Percentiles rank a stretch among this genome's conserved stretches.
phyloP scores from a whole-genome alignment of 64 coral and sea anemone species.

The Actinia equina region DNA sequence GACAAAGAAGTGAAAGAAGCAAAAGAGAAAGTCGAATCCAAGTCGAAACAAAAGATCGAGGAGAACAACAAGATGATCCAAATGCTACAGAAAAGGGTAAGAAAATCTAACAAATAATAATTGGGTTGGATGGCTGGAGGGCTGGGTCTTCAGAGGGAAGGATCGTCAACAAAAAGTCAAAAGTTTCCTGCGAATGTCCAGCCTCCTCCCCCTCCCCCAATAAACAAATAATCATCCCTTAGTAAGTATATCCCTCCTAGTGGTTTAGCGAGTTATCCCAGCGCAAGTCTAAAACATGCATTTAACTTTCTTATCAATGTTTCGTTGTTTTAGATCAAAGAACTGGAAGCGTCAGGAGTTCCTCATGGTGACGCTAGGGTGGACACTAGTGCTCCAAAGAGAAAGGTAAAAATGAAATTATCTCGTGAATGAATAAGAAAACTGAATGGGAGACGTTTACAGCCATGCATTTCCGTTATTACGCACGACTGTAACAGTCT shows the following conservation, averaged over 20 bases:
- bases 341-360: slow-evolving; percentile 67
- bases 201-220: too few relatives aligned
- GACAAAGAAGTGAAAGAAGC: slow-evolving; percentile 86
- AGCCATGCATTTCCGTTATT: too few relatives aligned
- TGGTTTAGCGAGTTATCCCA: too few relatives aligned
- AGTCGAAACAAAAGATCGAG: slow-evolving; percentile 87
- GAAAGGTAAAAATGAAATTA: slow-evolving; percentile 29
- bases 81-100: slow-evolving; percentile 85
- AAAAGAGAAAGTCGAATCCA: slow-evolving; percentile 77
- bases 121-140: too few relatives aligned
- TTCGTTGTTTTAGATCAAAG: slow-evolving; percentile 71
- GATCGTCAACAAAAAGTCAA: too few relatives aligned
- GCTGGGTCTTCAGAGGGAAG: too few relatives aligned
- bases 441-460: too few relatives aligned
- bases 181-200: too few relatives aligned
- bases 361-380: slow-evolving; percentile 68
- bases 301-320: neutral
- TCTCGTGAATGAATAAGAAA: too few relatives aligned
- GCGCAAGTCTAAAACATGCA: neutral
- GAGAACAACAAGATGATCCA: slow-evolving; percentile 96
- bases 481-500: too few relatives aligned
- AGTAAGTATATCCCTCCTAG: too few relatives aligned
- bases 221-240: too few relatives aligned
- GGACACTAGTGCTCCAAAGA: slow-evolving; percentile 41
- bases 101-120: neutral